phyloP scores from a whole-genome alignment of 92 coral and sea anemone species.

The Scolanthus callimorphus region DNA sequence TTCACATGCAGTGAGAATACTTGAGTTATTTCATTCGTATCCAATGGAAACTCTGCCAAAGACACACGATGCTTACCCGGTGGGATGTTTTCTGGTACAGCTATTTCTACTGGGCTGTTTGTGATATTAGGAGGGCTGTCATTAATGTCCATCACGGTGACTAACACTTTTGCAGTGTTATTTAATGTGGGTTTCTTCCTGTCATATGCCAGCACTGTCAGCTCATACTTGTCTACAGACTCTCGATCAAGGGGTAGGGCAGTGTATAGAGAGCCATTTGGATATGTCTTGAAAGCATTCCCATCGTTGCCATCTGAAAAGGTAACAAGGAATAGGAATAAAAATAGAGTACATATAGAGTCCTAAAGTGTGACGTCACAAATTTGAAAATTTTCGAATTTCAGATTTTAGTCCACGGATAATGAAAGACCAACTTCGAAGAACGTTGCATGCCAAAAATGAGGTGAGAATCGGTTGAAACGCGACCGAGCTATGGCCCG shows the following conservation, averaged over 20 bases:
- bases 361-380: too few relatives aligned
- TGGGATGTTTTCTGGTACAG: conserved; percentile 45
- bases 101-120: conserved; percentile 40
- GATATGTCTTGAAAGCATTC: conserved; percentile 43
- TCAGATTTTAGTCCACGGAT: too few relatives aligned
- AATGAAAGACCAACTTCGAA: too few relatives aligned
- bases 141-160: conserved; percentile 58
- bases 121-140: conserved; percentile 62
- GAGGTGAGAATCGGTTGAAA: too few relatives aligned
- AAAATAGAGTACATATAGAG: too few relatives aligned
- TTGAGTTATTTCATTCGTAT: too few relatives aligned
- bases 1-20: too few relatives aligned
- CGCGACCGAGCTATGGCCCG: too few relatives aligned
- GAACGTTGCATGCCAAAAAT: too few relatives aligned
- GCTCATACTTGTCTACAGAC: conserved; percentile 39
- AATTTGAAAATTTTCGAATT: too few relatives aligned
- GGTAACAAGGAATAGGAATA: too few relatives aligned
- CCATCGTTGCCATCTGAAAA: conserved; percentile 46
- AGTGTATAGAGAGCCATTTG: conserved; percentile 55
- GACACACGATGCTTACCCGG: conserved; percentile 27
- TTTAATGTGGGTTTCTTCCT: conserved; percentile 22
- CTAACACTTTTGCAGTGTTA: conserved; percentile 24
- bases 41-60: too few relatives aligned
- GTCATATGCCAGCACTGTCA: conserved; percentile 66
- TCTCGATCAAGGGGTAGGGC: conserved; percentile 58